Percentiles rank a stretch among this genome's conserved stretches.
phyloP scores from a whole-genome alignment of 2,113 vertebrate species.

The Dicaeum eximium region DNA sequence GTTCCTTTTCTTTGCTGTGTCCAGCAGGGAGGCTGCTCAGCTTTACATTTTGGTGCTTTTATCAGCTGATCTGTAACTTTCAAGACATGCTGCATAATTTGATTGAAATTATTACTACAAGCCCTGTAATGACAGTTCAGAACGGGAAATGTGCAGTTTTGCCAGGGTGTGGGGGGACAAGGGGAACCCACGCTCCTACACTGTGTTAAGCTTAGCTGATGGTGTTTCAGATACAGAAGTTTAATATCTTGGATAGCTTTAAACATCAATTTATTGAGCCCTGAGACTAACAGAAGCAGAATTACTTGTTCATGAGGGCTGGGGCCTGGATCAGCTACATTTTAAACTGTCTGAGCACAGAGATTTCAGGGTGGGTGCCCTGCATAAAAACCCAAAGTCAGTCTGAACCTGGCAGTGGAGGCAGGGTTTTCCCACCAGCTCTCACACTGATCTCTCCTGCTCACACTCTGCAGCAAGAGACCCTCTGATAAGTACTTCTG shows the following conservation, averaged over 20 bases:
- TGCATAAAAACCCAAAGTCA: neutral
- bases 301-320: neutral
- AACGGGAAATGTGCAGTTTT: neutral
- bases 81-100: neutral
- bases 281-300: neutral
- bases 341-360: neutral
- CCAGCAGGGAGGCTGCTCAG: neutral
- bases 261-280: neutral
- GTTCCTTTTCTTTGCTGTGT: neutral
- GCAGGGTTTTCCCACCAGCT: neutral
- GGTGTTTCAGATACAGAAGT: neutral
- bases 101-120: neutral
- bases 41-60: neutral
- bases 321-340: neutral
- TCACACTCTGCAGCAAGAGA: neutral
- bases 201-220: rapidly evolving
- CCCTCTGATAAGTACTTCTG: neutral
- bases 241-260: neutral
- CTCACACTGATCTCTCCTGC: neutral
- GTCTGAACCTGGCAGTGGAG: neutral
- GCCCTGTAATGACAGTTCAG: neutral
- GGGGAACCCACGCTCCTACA: neutral
- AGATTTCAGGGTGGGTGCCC: neutral
- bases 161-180: neutral
- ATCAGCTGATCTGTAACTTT: neutral